Percentiles rank a stretch among this genome's conserved stretches.
Conservation (phyloP, 1,140 invertebrate genomes). For the Drosophila pectinifera region DNA sequence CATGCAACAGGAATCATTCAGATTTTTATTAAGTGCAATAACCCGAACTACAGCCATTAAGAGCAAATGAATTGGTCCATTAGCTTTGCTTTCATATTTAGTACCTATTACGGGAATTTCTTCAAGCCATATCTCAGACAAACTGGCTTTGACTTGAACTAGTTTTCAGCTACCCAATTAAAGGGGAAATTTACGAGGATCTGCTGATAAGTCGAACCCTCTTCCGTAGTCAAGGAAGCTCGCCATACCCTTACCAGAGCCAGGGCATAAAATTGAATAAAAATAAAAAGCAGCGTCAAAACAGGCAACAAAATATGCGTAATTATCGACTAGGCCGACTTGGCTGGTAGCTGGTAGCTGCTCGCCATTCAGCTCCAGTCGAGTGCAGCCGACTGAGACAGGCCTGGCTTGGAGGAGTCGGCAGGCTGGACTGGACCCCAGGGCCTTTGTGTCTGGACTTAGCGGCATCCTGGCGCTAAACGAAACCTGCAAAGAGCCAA, state of each 20-base stretch:
- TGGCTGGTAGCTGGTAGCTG: slow-evolving; percentile 30
- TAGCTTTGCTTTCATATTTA: background rate
- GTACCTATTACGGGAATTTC: background rate
- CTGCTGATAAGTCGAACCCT: slow-evolving; percentile 16
- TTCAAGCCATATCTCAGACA: background rate
- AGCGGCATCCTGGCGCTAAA: slow-evolving; percentile 77
- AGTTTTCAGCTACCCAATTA: slow-evolving; percentile 15
- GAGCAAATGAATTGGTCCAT: slow-evolving; percentile 10
- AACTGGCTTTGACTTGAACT: slow-evolving; percentile 10
- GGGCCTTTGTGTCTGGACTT: slow-evolving; percentile 73
- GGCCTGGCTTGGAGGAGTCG: slow-evolving; percentile 7
- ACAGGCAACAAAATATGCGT: slow-evolving; percentile 82
- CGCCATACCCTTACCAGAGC: slow-evolving; percentile 28
- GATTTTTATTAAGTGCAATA: background rate
- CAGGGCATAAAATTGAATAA: slow-evolving; percentile 49
- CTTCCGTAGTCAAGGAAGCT: slow-evolving; percentile 6
- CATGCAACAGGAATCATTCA: background rate
- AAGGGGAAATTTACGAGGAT: slow-evolving; percentile 25
- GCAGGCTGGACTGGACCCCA: slow-evolving; percentile 43
- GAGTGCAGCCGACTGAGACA: slow-evolving; percentile 24
- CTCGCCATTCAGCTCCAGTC: slow-evolving; percentile 36
- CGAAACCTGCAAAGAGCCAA: slow-evolving; percentile 74
- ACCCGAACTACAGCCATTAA: background rate
- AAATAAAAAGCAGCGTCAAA: slow-evolving; percentile 76
- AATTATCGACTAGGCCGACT: slow-evolving; percentile 68